Evolutionary conservation across 2,113 vertebrate genomes (phyloP).

Genomic region (Nothoprocta pentlandii): DNA sequence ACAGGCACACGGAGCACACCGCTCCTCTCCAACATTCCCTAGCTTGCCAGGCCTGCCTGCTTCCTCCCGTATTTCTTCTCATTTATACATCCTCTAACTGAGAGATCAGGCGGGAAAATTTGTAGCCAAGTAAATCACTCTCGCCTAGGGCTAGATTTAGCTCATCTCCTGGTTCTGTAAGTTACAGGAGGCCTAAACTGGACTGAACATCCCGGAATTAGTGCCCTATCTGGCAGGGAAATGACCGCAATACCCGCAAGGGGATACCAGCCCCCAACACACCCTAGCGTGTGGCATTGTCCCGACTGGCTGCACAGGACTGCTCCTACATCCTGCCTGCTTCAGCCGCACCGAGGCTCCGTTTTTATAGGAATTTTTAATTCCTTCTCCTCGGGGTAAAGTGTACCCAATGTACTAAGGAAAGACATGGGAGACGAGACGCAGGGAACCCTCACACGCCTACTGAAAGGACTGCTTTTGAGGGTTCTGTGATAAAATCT

Average conservation of each 20-base stretch:
- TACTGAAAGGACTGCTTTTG: background rate
- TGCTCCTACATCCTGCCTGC: background rate
- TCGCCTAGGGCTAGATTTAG: background rate
- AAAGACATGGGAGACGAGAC: background rate
- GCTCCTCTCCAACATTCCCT: background rate
- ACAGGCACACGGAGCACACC: background rate
- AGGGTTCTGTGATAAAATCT: background rate
- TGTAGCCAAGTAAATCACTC: background rate
- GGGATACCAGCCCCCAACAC: no score
- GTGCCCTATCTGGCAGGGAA: no score
- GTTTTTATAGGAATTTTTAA: background rate
- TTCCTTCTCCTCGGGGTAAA: background rate
- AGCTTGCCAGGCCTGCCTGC: background rate
- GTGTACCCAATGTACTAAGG: no score
- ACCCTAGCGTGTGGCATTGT: no score
- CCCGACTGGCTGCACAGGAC: accelerated
- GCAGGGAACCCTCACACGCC: background rate
- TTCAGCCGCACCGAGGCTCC: background rate
- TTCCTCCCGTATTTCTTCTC: background rate
- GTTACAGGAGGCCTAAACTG: background rate
- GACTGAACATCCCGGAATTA: background rate
- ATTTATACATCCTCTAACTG: background rate
- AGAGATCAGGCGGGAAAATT: background rate
- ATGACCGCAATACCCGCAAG: no score
- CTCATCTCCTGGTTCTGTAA: background rate